phyloP scores from a whole-genome alignment of 2,113 vertebrate species.

The Miniopterus natalensis region DNA sequence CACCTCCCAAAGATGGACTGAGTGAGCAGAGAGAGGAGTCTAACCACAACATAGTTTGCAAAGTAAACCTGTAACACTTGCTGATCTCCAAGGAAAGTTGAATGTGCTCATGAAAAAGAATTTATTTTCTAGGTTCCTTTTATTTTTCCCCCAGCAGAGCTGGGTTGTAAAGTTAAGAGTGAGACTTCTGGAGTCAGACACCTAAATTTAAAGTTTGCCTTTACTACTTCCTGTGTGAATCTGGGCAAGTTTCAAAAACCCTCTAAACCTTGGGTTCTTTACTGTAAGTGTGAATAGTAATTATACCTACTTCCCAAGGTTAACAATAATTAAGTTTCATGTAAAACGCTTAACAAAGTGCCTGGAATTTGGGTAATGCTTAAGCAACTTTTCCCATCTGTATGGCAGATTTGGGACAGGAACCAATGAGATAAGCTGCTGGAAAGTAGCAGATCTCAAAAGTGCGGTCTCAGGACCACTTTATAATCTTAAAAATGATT shows the following conservation, averaged over 20 bases:
- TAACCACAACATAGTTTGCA: not conserved
- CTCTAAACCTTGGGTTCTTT: not conserved
- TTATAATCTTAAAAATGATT: not conserved
- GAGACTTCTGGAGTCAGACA: not conserved
- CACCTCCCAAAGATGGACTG: not conserved
- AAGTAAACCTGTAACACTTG: not conserved
- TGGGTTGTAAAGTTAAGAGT: not conserved
- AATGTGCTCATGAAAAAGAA: not conserved
- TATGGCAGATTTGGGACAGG: not conserved
- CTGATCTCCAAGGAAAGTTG: not conserved
- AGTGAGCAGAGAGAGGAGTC: not conserved
- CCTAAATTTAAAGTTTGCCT: not conserved
- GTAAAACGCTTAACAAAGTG: constrained; percentile 16
- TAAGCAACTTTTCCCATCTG: not conserved
- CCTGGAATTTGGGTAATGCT: not conserved
- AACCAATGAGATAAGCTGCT: constrained; percentile 32
- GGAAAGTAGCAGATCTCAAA: not conserved
- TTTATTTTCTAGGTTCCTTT: not conserved
- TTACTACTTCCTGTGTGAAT: not conserved
- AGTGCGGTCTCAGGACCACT: not conserved
- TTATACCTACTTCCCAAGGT: not conserved
- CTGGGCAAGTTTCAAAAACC: not conserved
- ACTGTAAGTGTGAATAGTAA: constrained; percentile 24
- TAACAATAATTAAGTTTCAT: constrained; percentile 19
- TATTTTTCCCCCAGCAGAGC: not conserved